Base-by-base conservation (phyloP, 2,797 vertebrate species). In the Sebastes minor region DNA sequence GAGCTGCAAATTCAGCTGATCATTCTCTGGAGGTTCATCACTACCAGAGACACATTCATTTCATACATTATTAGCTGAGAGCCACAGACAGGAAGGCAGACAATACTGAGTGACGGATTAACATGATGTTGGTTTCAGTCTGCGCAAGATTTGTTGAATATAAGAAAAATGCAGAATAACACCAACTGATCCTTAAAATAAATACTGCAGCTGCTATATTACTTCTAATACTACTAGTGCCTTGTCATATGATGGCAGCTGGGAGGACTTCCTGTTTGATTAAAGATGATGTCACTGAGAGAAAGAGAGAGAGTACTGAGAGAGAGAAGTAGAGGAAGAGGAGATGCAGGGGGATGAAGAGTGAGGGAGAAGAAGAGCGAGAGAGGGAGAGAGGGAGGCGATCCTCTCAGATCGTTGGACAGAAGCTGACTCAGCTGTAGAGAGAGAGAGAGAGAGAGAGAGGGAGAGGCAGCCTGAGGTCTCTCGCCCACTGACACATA, bases 401-500 rank as follows among this genome's bases (percentile, higher is more conserved):
- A 35, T n/a, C 18, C 72, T 46, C 52, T 66, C 71, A 62, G 52
- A 76, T 81, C 49, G 60, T 16, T 84, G 76, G 73, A 55, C 57
- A 49, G 77, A 79, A 81, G 83, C 83, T 79, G 76, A 90, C 55
- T 81, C 79, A 82, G 87, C 79, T 76, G 63, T 10, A 25, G 52
- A 23, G 59, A 23, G 23, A 52, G 38, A 42, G 70, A 74, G 42
- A 68, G 71, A 46, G 42, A 74, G 42, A 74, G 46, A 71, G 71
- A 49, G 42, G 14, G 46, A 30, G 52, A 27, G 70, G 72, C 46
- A 71, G 73, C 4, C 64, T 77, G 25, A 64, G 38, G 83, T 80
- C 72, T 84, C 87, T 76, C 66, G 71, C 76, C 72, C 79, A 88
- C 80, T 94, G 89, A 92, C 76, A 86, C 91, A 92, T 72, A 32